Evolutionary conservation across 2,113 vertebrate species (phyloP).

Genomic region (Urocolius indicus): DNA sequence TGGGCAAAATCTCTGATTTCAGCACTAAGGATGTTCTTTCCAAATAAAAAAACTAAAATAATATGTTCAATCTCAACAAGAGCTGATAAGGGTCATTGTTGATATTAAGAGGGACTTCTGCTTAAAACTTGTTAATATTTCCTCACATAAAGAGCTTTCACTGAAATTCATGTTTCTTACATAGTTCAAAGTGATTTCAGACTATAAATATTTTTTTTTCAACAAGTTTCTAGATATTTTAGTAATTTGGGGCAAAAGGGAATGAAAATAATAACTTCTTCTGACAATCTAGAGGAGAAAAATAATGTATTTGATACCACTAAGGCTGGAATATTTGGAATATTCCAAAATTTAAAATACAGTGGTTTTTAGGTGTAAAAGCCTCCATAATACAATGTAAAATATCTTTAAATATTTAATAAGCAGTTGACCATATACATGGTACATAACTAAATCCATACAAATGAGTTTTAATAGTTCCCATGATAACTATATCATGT

Average conservation of each 20-base stretch:
- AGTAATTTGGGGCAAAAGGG: neutral
- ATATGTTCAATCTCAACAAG: neutral
- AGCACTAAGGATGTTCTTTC: neutral
- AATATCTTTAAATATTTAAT: neutral
- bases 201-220: neutral
- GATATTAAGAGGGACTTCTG: neutral
- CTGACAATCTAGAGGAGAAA: neutral
- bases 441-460: neutral
- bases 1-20: neutral
- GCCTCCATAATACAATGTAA: neutral
- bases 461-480: neutral
- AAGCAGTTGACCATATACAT: neutral
- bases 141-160: neutral
- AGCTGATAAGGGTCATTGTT: neutral
- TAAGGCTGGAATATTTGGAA: neutral
- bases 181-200: neutral
- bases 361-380: neutral
- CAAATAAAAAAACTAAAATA: neutral
- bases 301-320: neutral
- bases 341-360: neutral
- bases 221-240: neutral
- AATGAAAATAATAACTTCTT: neutral
- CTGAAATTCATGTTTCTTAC: neutral
- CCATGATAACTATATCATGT: neutral
- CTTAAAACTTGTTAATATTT: neutral